Evolutionary conservation across 2,113 vertebrate species (phyloP), one percentile per base, ranked within the genome.

Genomic region (Maccullochella peelii): DNA sequence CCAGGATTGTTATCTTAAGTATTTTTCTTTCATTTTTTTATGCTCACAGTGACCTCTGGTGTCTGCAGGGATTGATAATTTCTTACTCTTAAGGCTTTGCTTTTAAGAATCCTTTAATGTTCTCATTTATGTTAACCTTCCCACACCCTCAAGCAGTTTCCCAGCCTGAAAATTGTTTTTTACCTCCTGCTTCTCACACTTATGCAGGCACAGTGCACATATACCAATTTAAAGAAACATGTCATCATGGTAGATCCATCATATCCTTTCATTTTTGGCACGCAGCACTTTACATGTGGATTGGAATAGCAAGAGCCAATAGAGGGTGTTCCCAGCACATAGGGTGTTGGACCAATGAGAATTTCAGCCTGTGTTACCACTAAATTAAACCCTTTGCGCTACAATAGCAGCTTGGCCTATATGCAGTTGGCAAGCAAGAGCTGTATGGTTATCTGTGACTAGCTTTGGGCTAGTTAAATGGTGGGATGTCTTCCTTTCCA

Each of bases 101-200:
- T 94, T 90, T 91, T 86, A 89, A 70, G 77, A 89, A 88, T 76
- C 75, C 88, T 85, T 91, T 94, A 89, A 84, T 91, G 79, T 89
- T 95, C 82, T 92, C 94, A 95, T 95, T 94, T 92, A 92, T 89
- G 88, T 94, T 84, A 92, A 92, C 91, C 66, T 72, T 89, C 95
- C 92, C 95, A 95, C 94, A 93, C 92, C 79, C 70, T 73, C 86
- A 75, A 91, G 83, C 93, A 90, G 90, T 93, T 92, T 95, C 93
- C 6, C 80, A 93, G 91, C 91, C 95, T 94, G 87, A 90, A 93
- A 92, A 91, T 91, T 89, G 88, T 92, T 79, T 77, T 54, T 44
- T 42, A 54, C 54, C 84, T 52, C 73, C 59, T 74, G 74, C 66
- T 71, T 75, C 44, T 36, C 6, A n/a, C 59, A 61, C 33, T 76